Conservation (phyloP, 2,888 invertebrate genomes). For the Hylaea fasciaria region DNA sequence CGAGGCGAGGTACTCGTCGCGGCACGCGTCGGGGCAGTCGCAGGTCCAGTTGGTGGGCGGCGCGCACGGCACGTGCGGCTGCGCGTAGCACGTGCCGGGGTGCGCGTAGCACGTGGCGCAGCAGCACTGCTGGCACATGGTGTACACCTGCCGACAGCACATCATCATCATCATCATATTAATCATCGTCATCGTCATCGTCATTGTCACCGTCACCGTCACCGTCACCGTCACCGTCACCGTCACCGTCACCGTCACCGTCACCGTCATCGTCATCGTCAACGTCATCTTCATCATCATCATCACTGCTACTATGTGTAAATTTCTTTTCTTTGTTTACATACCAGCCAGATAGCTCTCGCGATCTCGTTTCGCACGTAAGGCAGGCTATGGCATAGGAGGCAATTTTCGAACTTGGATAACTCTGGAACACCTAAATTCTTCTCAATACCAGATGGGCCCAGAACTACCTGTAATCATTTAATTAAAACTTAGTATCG, state of each 20-base stretch:
- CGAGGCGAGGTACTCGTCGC: slow-evolving; percentile 74
- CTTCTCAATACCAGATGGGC: slow-evolving; percentile 72
- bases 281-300: no score
- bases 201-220: no score
- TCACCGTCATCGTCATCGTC: no score
- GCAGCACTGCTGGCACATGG: slow-evolving; percentile 72
- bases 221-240: no score
- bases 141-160: slow-evolving; percentile 64
- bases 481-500: no score
- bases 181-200: no score
- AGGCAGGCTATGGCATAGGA: slow-evolving; percentile 69
- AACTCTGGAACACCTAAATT: slow-evolving; percentile 74
- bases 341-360: slow-evolving; percentile 74
- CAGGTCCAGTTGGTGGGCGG: slow-evolving; percentile 74
- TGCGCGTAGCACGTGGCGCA: slow-evolving; percentile 57
- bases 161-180: no score
- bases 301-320: no score
- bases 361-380: slow-evolving; percentile 71
- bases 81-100: slow-evolving; percentile 61
- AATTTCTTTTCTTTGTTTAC: slow-evolving; percentile 16
- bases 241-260: no score
- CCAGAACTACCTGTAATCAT: slow-evolving; percentile 64
- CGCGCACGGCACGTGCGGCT: slow-evolving; percentile 57
- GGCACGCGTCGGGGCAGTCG: slow-evolving; percentile 66
- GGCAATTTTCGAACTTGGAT: slow-evolving; percentile 75